Base-by-base conservation (phyloP, 2,113 vertebrate species). In the Motacilla alba region DNA sequence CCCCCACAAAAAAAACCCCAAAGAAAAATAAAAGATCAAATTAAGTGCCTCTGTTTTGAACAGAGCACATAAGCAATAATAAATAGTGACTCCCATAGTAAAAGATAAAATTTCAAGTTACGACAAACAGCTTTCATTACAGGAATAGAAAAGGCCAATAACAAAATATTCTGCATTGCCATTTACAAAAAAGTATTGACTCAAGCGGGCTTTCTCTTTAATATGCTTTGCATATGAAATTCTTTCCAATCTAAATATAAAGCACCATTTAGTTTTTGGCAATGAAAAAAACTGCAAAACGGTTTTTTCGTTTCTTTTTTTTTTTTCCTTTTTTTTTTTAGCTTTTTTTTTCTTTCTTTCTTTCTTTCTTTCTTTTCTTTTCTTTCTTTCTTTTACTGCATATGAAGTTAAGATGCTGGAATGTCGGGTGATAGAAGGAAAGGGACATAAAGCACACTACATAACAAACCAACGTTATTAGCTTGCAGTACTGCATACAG, bases 41-140 rank as follows among this genome's bases (percentile, higher is more conserved):
- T 98, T 98, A 98, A 98, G 98, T 98, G 98, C 98, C 98, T 98
- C 99, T 97, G 99, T 99, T 99, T 99, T 99, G 98, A 99, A 99
- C 99, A 99, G 99, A 98, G 98, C 98, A 98, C 98, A 95, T 98
- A 98, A 98, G 98, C 99, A 99, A 99, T 99, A 99, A 99, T 99
- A 99, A 99, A 99, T 99, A 99, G 99, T 99, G 99, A 99, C 99
- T 99, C 99, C 99, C 99, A 99, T 99, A 99, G 99, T 99, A 99
- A 99, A 99, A 99, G 99, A 99, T 99, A 99, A 99, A 99, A 99
- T 99, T 99, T 99, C 99, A 99, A 99, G 99, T 99, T 99, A 99
- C 99, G 99, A 99, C 99, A 99, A 99, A 99, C 99, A 99, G 99
- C 99, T 99, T 99, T 99, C 99, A 99, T 99, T 99, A 99, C 99